phyloP scores from a whole-genome alignment of 2,113 vertebrate species.

The Rhinopomastus cyanomelas region DNA sequence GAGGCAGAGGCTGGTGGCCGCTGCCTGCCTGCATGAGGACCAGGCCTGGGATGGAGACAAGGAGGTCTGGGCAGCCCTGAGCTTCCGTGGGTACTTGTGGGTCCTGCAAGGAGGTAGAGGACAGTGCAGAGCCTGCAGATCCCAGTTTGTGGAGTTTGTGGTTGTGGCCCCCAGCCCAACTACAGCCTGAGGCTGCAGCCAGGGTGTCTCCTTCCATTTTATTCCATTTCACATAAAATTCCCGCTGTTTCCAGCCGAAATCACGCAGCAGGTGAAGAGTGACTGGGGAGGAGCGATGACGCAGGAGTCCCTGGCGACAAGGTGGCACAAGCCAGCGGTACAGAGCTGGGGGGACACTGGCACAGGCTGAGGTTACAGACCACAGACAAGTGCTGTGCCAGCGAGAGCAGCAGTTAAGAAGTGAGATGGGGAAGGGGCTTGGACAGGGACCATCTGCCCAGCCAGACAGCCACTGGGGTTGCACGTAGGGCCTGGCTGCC shows the following conservation, averaged over 20 bases:
- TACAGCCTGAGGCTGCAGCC: background rate
- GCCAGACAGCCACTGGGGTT: too few relatives aligned
- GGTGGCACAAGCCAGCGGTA: background rate
- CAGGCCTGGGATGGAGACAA: too few relatives aligned
- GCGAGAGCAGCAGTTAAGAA: conserved; percentile 29
- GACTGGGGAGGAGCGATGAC: background rate
- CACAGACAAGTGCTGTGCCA: background rate
- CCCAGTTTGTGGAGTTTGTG: too few relatives aligned
- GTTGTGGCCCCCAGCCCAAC: too few relatives aligned
- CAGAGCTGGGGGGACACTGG: background rate
- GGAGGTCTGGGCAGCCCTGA: too few relatives aligned
- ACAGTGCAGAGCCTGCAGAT: too few relatives aligned
- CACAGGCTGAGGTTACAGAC: background rate
- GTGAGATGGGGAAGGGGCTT: background rate
- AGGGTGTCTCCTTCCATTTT: conserved; percentile 35
- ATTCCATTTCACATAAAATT: conserved; percentile 49
- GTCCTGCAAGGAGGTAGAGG: too few relatives aligned
- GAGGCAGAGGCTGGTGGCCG: too few relatives aligned
- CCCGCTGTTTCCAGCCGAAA: conserved; percentile 2
- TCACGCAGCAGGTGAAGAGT: background rate
- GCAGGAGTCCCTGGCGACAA: background rate
- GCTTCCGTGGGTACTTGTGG: too few relatives aligned
- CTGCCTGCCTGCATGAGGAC: too few relatives aligned
- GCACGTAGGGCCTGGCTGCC: too few relatives aligned
- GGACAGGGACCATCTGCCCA: background rate